These are phyloP conservation scores for Lasioglossum malachurum DNA, from an alignment of 2,888 invertebrate species.

Conservation along the genomic window DNA sequence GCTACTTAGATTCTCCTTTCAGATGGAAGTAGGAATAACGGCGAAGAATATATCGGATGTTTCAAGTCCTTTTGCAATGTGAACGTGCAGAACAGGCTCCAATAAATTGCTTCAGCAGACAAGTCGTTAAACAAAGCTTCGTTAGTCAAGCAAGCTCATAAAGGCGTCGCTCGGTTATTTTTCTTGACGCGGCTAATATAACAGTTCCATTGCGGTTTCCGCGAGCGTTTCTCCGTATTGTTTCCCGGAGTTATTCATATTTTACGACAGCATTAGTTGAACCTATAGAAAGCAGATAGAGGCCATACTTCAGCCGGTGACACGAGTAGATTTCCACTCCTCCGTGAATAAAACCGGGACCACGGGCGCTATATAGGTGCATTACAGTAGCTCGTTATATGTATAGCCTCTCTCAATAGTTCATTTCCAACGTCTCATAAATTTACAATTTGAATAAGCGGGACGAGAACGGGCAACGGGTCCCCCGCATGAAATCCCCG, in stretches of 20 bases:
- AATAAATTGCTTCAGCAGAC: neutral
- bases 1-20: too few species aligned
- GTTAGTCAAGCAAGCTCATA: constrained; percentile 28
- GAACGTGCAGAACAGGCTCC: neutral
- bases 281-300: constrained; percentile 54
- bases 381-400: constrained; percentile 56
- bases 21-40: too few species aligned
- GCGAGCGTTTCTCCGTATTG: constrained; percentile 43
- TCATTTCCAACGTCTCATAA: constrained; percentile 57
- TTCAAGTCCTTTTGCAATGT: neutral
- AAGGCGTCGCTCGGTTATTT: constrained; percentile 9
- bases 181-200: constrained; percentile 31
- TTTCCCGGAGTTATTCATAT: constrained; percentile 52
- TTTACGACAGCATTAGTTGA: constrained; percentile 55
- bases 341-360: constrained; percentile 51
- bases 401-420: constrained; percentile 51
- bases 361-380: constrained; percentile 27
- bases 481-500: constrained; percentile 21
- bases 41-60: neutral
- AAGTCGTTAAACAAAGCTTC: constrained; percentile 17
- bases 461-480: constrained; percentile 18
- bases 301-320: constrained; percentile 51
- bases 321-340: constrained; percentile 54
- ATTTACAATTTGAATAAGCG: constrained; percentile 52
- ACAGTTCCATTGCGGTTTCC: constrained; percentile 31